A percentile compares a stretch with the other conserved stretches of the same genome.
Conservation (phyloP, 2,888 invertebrate species). For the Drosophila greeni region DNA sequence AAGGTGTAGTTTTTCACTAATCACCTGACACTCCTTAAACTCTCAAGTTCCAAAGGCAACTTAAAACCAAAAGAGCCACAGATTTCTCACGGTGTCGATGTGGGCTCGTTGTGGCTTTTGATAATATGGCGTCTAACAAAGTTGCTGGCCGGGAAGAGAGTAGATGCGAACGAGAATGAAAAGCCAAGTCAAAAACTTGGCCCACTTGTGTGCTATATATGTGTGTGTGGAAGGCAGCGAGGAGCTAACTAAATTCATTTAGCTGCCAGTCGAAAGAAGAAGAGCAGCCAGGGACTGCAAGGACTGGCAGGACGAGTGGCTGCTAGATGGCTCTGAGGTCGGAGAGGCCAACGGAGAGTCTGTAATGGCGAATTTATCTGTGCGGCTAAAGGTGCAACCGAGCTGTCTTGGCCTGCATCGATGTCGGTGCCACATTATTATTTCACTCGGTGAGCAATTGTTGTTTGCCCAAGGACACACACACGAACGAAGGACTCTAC, state of each 20-base stretch:
- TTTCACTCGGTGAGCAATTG: conserved; percentile 56
- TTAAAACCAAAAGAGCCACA: neutral
- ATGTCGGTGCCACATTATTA: conserved; percentile 57
- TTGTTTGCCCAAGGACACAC: conserved; percentile 48
- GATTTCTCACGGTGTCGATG: conserved; percentile 22
- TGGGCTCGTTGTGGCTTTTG: conserved; percentile 34
- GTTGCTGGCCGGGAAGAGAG: conserved; percentile 38
- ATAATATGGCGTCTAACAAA: conserved; percentile 47
- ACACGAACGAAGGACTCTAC: conserved; percentile 12
- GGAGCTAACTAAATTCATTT: conserved; percentile 47
- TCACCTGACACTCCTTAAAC: neutral
- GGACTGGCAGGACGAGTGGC: neutral
- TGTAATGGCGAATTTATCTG: conserved; percentile 39
- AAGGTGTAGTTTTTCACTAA: neutral
- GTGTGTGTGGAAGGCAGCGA: neutral
- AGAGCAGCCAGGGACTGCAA: conserved; percentile 10
- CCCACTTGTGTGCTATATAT: conserved; percentile 12
- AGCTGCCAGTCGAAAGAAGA: conserved; percentile 28
- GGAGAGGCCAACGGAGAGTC: conserved; percentile 1
- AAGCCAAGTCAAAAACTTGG: conserved; percentile 44
- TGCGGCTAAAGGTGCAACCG: conserved; percentile 47
- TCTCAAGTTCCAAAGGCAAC: neutral
- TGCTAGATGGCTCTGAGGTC: conserved; percentile 12
- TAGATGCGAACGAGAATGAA: conserved; percentile 42
- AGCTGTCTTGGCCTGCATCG: conserved; percentile 40